Evolutionary conservation across 2,113 vertebrate species (phyloP).

Genomic region (Scophthalmus maximus): DNA sequence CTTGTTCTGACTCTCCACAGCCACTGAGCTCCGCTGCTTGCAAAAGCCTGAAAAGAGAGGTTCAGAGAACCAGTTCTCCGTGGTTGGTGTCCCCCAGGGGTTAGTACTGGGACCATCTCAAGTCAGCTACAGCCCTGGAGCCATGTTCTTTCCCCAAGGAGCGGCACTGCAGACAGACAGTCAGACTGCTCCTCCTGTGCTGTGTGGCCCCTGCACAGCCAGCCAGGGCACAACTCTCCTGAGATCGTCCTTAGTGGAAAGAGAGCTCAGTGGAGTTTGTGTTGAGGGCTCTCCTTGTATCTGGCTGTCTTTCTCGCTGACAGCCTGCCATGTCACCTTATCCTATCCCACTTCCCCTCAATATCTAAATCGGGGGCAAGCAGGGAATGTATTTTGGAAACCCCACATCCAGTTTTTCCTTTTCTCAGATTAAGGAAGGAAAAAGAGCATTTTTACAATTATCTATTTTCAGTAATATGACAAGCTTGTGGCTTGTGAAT

Average conservation of each 20-base stretch:
- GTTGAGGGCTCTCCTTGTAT: slow-evolving; percentile 58
- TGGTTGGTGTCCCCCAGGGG: slow-evolving; percentile 67
- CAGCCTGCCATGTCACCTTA: slow-evolving; percentile 55
- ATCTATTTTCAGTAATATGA: slow-evolving; percentile 2
- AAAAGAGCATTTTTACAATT: slow-evolving; percentile 1
- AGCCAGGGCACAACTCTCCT: slow-evolving; percentile 73
- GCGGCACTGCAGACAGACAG: slow-evolving; percentile 69
- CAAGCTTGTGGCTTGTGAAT: slow-evolving; percentile 1
- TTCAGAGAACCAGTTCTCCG: slow-evolving; percentile 70
- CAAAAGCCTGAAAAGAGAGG: slow-evolving; percentile 66
- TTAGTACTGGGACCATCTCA: slow-evolving; percentile 75
- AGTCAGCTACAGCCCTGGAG: slow-evolving; percentile 77
- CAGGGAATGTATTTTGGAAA: slow-evolving; percentile 28
- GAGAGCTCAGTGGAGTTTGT: slow-evolving; percentile 74
- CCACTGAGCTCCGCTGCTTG: slow-evolving; percentile 60
- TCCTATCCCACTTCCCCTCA: slow-evolving; percentile 46
- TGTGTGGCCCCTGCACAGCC: slow-evolving; percentile 61
- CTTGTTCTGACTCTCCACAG: slow-evolving; percentile 54
- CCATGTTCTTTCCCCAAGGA: slow-evolving; percentile 78
- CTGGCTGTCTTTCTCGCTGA: slow-evolving; percentile 63
- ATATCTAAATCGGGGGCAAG: slow-evolving; percentile 59
- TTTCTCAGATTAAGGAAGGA: slow-evolving; percentile 14
- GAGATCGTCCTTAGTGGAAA: slow-evolving; percentile 69
- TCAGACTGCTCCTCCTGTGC: slow-evolving; percentile 69
- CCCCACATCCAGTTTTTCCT: neutral